Evolutionary conservation across 2,113 vertebrate species (phyloP), one percentile per base, ranked within the genome.

Genomic region (Orycteropus afer): DNA sequence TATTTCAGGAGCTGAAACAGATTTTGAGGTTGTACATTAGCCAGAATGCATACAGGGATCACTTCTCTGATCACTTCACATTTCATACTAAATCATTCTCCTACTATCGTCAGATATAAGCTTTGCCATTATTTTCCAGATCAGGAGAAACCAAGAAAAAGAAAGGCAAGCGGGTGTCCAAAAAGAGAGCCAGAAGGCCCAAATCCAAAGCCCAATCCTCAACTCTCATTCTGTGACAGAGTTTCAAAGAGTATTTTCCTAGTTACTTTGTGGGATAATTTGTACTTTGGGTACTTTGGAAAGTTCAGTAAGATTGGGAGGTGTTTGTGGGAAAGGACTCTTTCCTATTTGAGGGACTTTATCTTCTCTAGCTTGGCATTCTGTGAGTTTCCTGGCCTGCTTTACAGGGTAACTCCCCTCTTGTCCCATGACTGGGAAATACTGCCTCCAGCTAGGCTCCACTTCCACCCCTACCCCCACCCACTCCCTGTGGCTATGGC

Each of bases 1-100:
- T 37, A 98, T 96, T 9, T 99, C 98, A 14, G 99, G 99, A 96
- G 99, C 99, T 99, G 97, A 82, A 98, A 98, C 12, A 23, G 47
- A 94, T 53, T 83, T 71, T 73, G 63, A 83, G 57, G 71, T 74
- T 61, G 61, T n/a, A 14, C 29, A 8, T 94, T 92, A 96, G 78
- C 42, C 57, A 73, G 42, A 76, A 77, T 37, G 59, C 5, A 34
- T 79, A 11, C 42, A 59, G 93, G 20, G n/a, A 71, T 45, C 1
- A 65, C 13, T 37, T 87, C 55, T 59, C 80, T 76, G 22, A 27
- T 73, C 51, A 47, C 79, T 67, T 92, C 80, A 59, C 67, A 91
- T 79, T 69, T 76, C 76, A 84, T 61, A 86, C 18, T 29, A 37
- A 63, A 47, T 29, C 14, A 49, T 49, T 73, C 89, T 61, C 2